Evolutionary conservation across 2,888 invertebrate genomes (phyloP), one percentile per base, ranked within the genome.

Genomic region (Campoletis raptor): DNA sequence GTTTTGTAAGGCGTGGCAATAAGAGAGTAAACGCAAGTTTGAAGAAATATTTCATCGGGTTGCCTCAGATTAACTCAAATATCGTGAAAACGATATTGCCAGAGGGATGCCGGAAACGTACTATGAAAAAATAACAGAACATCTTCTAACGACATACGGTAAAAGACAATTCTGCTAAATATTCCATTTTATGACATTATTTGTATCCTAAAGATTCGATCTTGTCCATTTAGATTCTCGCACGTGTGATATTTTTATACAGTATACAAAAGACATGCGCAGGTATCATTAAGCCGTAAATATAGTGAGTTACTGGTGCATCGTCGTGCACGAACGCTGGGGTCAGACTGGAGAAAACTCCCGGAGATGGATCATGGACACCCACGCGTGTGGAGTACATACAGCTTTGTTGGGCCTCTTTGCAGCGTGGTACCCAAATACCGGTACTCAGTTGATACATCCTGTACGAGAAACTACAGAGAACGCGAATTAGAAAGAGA

Each of bases 281-380:
- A 9, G 15, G 48, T 24, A 52, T 36, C 37, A 42, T 74, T 30
- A 40, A 15, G n/a, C 52, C 12, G 36, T 72, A 72, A 70, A 54
- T 72, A 54, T 30, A 40, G 52, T 12, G 73, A 80, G 42, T 48
- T 37, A 52, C 37, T 37, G 21, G 48, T 54, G 64, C 85, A 30
- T 52, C 76, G 36, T 72, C 76, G 69, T 80, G 76, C 79, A 77
- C 64, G 48, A 70, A 79, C 76, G 64, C 42, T n/a, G 42, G 66
- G 77, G 80, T 77, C 72, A 78, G 69, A 40, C 42, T 77, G 76
- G 54, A 77, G 45, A 36, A 21, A 57, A 64, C 54, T 57, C n/a
- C 64, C 30, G 18, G 24, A 48, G 54, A 82, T 79, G 84, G 81
- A 85, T 82, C 72, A 84, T 79, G 45, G 7, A 70, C 81, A 79